These are phyloP conservation scores for Ophion ellenae DNA, from an alignment of 2,888 invertebrate species.

Conservation along the genomic window DNA sequence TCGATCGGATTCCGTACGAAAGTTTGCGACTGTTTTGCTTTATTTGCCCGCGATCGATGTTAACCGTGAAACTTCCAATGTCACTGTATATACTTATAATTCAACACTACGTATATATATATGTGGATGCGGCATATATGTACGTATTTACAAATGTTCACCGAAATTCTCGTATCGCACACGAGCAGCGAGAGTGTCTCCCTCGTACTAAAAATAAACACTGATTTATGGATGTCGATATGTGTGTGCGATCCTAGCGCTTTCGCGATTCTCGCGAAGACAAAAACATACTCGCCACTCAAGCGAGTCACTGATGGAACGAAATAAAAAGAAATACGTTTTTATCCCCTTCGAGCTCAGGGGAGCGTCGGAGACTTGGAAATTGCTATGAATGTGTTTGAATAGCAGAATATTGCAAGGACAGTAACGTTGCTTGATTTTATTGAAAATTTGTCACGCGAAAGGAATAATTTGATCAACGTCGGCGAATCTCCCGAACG, in stretches of 20 bases:
- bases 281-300: slow-evolving; percentile 77
- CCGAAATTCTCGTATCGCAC: slow-evolving; percentile 35
- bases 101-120: slow-evolving; percentile 21
- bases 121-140: neutral
- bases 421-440: neutral
- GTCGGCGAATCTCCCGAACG: neutral
- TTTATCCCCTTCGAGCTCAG: neutral
- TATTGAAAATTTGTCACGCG: neutral
- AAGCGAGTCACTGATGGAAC: slow-evolving; percentile 64
- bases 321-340: neutral
- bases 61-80: slow-evolving; percentile 33
- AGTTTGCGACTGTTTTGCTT: slow-evolving; percentile 3
- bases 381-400: neutral
- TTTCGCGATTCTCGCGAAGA: slow-evolving; percentile 70
- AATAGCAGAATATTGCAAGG: neutral
- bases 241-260: slow-evolving; percentile 67
- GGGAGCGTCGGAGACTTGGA: no score
- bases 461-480: neutral
- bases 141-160: slow-evolving; percentile 45
- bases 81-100: slow-evolving; percentile 3
- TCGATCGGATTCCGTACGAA: neutral
- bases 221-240: slow-evolving; percentile 70
- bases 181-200: slow-evolving; percentile 33
- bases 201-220: slow-evolving; percentile 77
- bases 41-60: slow-evolving; percentile 18